Evolutionary conservation across 2,113 vertebrate species (phyloP), one percentile per base, ranked within the genome.

Genomic region (Leucosticte australis): DNA sequence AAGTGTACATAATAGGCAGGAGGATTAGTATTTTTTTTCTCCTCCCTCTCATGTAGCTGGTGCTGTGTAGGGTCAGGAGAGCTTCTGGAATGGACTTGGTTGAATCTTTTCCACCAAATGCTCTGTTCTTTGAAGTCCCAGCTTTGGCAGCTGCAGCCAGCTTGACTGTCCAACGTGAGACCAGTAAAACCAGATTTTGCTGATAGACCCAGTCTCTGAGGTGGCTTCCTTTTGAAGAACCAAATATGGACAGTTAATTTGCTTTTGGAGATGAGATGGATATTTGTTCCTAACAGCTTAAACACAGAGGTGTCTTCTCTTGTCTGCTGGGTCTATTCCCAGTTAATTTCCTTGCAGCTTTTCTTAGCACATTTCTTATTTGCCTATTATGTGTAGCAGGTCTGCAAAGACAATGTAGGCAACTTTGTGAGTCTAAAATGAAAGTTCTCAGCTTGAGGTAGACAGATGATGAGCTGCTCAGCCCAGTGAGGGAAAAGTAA

Each of bases 161-260:
- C 55, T 74, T 93, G 71, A 83, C 60, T 94, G 95, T 86, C 93
- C 95, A 86, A 86, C 37, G 26, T 22, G 64, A 92, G 94, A 94
- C 85, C 87, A 96, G 96, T 83, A 92, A 88, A 94, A 96, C 93
- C 59, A 80, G 95, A 79, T 67, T 91, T 62, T 83, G 33, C 79
- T 75, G 55, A 74, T 95, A 90, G 90, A n/a, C 55, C 33, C 17
- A 1, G 75, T 74, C 87, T 67, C 75, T 1, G 11, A 47, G 56
- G 70, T 55, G 47, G 31, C 59, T 95, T 94, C 52, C 68, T 86
- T 95, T 77, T 92, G 87, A 91, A 67, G 85, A 63, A 63, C 76
- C 55, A 88, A 96, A 96, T 83, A 91, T 9, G 56, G 90, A 28
- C 62, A 79, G 70, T 89, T 87, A 41, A 94, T 91, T 86, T 90